phyloP scores from a whole-genome alignment of 2,113 vertebrate species.

The Pardalotus punctatus region DNA sequence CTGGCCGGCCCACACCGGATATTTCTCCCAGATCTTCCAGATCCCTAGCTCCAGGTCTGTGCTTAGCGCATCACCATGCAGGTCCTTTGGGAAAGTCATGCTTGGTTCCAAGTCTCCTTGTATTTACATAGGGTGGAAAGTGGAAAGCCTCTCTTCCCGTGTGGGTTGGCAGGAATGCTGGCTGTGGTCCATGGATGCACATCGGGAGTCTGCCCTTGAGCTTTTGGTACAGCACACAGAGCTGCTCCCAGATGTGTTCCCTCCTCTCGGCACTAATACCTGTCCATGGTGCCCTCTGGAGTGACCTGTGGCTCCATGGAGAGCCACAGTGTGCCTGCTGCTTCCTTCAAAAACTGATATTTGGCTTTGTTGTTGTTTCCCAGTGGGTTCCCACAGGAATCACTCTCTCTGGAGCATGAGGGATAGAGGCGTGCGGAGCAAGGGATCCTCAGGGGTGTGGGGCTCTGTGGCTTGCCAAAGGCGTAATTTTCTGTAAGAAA shows the following conservation, averaged over 20 bases:
- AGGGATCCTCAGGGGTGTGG: not conserved
- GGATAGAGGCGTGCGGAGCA: not conserved
- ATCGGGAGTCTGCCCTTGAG: fast-evolving
- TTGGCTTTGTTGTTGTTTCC: not conserved
- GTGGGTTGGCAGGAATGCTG: fast-evolving
- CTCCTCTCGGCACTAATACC: not conserved
- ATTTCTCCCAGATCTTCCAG: fast-evolving
- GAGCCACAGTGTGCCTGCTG: not conserved
- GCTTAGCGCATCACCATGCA: fast-evolving
- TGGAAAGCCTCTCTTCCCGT: not conserved
- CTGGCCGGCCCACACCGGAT: fast-evolving
- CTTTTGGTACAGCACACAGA: fast-evolving
- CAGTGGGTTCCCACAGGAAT: not conserved
- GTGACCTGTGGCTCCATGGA: not conserved
- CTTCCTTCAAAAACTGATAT: not conserved
- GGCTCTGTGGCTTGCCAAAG: not conserved
- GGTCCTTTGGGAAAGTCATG: not conserved
- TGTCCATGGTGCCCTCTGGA: not conserved
- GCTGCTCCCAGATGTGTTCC: not conserved
- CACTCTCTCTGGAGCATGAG: not conserved
- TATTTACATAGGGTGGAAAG: not conserved
- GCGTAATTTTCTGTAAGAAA: not conserved
- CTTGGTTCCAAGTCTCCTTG: not conserved
- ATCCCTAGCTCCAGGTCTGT: not conserved
- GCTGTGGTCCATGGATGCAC: not conserved